Percentiles rank a stretch among this genome's conserved stretches.
Conservation (phyloP, 2,888 invertebrate genomes). For the Lottia scabra region DNA sequence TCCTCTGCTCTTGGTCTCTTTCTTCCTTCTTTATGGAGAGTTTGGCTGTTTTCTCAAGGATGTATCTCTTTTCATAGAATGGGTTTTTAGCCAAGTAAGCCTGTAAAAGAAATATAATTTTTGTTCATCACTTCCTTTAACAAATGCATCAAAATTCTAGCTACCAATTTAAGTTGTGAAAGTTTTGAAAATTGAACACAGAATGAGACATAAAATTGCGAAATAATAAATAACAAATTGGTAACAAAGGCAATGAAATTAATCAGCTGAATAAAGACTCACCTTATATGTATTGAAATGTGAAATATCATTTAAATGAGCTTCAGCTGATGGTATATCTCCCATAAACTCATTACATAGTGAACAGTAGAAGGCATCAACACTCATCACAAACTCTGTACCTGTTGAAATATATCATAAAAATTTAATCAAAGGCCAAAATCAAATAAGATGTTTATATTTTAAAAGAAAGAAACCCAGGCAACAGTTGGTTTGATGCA, state of each 20-base stretch:
- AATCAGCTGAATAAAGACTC: too few species aligned
- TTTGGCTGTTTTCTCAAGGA: constrained; percentile 56
- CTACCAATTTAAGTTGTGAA: too few species aligned
- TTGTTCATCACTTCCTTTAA: too few species aligned
- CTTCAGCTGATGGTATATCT: constrained; percentile 54
- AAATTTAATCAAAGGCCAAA: too few species aligned
- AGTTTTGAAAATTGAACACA: too few species aligned
- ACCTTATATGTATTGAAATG: constrained; percentile 61
- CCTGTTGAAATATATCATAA: constrained; percentile 38
- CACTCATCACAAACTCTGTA: constrained; percentile 60
- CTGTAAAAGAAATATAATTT: constrained; percentile 35
- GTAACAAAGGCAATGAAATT: too few species aligned
- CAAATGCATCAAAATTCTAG: too few species aligned
- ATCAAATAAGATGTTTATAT: too few species aligned
- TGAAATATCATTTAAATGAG: constrained; percentile 55
- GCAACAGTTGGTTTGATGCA: too few species aligned
- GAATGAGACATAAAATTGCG: too few species aligned
- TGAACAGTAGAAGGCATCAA: constrained; percentile 58
- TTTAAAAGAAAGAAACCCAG: too few species aligned
- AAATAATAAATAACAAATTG: too few species aligned
- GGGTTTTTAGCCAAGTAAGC: constrained; percentile 52
- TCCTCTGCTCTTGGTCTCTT: constrained; percentile 14
- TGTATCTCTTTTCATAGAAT: constrained; percentile 55
- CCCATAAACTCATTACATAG: constrained; percentile 60
- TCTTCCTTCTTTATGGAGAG: constrained; percentile 31